Base-by-base conservation (phyloP, 1,140 invertebrate genomes). In the Drosophila obscura region DNA sequence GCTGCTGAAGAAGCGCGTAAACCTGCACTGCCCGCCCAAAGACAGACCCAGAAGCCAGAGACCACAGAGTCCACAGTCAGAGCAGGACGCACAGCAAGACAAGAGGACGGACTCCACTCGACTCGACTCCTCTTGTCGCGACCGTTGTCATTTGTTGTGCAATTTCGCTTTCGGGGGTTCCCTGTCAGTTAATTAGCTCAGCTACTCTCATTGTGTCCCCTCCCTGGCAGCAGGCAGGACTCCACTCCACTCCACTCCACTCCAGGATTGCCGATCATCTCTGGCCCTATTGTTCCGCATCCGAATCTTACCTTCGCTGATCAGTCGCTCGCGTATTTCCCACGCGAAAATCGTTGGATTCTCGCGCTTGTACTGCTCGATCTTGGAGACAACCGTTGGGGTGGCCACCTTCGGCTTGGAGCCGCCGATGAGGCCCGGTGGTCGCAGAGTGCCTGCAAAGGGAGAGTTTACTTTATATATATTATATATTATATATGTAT, bases 351-450 rank as follows among this genome's bases (percentile, higher is more conserved):
- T 98, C 64, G 97, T 98, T 16, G 97, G 97, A 93, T 98, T 98
- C 92, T 98, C 97, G 73, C 97, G 93, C 93, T 98, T 98, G 94
- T 98, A 98, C 92, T 98, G 97, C 93, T 98, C 97, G 91, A 98
- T 98, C 94, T 98, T 98, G 65, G 96, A 96, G 26, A 98, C 97
- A 35, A 98, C 97, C 8, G 97, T 96, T 5, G 97, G 97, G 16
- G 98, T 99, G 67, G 98, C 98, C 60, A 99, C 99, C 93, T 99
- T 98, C 2, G 98, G 98, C 93, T 99, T 99, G 92, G 97, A 99
- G 51, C 99, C 99, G 50, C 98, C 99, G 80, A 99, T 99, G 73
- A 99, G 94, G 35, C 98, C 97, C 6, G 98, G 98, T 73, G 98
- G 96, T 81, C 97, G 94, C 55, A 99, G 94, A 16, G 98, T 98